Conservation (phyloP, 1,140 invertebrate genomes). For the Dinoponera quadriceps region DNA sequence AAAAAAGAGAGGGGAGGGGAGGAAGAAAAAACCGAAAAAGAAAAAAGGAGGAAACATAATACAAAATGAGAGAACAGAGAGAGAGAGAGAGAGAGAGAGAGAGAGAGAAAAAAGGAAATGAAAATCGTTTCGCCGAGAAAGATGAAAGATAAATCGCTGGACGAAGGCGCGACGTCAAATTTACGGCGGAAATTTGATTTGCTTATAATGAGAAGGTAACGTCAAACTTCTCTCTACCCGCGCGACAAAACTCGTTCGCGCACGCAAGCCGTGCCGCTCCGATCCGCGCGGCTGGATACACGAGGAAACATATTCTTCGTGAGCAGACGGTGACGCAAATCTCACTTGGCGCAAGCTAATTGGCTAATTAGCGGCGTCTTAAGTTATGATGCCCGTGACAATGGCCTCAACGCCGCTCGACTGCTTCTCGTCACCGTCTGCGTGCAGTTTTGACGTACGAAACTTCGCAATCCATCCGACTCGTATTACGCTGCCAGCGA, state of each 20-base stretch:
- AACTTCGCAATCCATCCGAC: conserved; percentile 13
- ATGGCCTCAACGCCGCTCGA: conserved; percentile 54
- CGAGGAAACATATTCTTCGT: conserved; percentile 48
- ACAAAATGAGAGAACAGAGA: too few species aligned
- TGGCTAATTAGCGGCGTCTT: conserved; percentile 57
- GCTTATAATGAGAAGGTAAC: conserved; percentile 1
- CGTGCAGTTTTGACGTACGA: conserved; percentile 24
- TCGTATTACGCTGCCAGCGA: conserved; percentile 4
- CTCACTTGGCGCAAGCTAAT: conserved; percentile 51
- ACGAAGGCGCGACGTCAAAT: not conserved
- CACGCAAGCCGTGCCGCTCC: not conserved
- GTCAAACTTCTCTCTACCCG: not conserved
- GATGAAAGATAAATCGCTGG: not conserved
- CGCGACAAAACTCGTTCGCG: conserved; percentile 6
- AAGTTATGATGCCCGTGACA: conserved; percentile 64
- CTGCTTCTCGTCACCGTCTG: conserved; percentile 38
- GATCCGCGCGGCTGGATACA: not conserved
- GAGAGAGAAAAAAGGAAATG: too few species aligned
- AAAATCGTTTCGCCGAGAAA: not conserved
- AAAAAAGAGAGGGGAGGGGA: too few species aligned
- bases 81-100: too few species aligned
- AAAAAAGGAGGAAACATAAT: too few species aligned
- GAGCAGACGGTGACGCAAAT: conserved; percentile 52
- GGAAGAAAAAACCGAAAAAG: too few species aligned
- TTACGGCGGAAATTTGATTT: not conserved